Conservation (phyloP, 2,797 vertebrate species). For the Salmo trutta region DNA sequence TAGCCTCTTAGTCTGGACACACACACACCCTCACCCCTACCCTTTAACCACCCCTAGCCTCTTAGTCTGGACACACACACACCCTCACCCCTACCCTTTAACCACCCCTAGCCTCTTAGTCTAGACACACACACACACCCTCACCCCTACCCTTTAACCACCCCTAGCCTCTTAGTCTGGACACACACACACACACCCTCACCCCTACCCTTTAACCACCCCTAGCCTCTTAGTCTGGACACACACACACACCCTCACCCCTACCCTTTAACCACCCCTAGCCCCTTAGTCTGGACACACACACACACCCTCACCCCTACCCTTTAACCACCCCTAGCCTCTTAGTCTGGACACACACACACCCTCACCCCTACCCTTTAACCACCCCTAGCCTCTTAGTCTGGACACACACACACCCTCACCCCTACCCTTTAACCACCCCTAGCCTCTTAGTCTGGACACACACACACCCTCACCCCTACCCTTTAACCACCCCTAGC, state of each 20-base stretch:
- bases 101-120: too few relatives aligned
- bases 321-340: constrained; percentile 41
- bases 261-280: neutral
- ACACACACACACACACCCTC: too few relatives aligned
- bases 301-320: too few relatives aligned
- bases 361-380: constrained; percentile 1
- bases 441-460: too few relatives aligned
- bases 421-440: constrained; percentile 26
- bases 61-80: too few relatives aligned
- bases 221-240: too few relatives aligned
- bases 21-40: constrained; percentile 2
- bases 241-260: neutral
- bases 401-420: too few relatives aligned
- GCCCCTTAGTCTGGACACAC: neutral
- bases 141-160: constrained; percentile 6
- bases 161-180: neutral
- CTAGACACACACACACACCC: neutral
- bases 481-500: neutral
- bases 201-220: constrained; percentile 26
- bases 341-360: too few relatives aligned
- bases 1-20: too few relatives aligned
- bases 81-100: constrained; percentile 2
- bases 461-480: constrained; percentile 2
- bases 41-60: neutral
- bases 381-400: neutral